Evolutionary conservation across 2,888 invertebrate genomes (phyloP).

Genomic region (Apamea crenata): DNA sequence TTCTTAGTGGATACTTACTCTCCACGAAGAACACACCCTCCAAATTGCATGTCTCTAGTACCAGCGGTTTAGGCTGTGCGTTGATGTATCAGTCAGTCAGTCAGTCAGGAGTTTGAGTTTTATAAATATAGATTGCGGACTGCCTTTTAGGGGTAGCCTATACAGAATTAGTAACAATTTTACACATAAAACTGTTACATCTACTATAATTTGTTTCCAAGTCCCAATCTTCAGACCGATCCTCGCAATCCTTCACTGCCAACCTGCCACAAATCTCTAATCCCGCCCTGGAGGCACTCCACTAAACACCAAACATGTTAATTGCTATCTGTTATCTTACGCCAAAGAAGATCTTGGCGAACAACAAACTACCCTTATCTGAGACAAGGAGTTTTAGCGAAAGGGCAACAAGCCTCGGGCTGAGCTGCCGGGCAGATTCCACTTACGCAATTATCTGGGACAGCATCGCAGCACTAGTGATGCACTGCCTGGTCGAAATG

Average conservation of each 20-base stretch:
- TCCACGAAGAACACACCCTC: too few relatives aligned
- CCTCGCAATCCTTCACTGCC: slow-evolving; percentile 33
- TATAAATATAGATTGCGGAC: too few relatives aligned
- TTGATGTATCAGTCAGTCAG: too few relatives aligned
- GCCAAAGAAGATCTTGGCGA: slow-evolving; percentile 77
- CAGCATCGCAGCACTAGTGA: slow-evolving; percentile 59
- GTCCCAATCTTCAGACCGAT: slow-evolving; percentile 4
- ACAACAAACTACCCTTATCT: slow-evolving; percentile 82
- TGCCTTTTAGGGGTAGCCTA: too few relatives aligned
- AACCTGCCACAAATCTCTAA: slow-evolving; percentile 42
- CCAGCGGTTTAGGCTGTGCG: too few relatives aligned
- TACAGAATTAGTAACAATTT: not conserved
- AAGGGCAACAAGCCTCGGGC: slow-evolving; percentile 66
- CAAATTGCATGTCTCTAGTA: too few relatives aligned
- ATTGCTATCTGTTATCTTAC: slow-evolving; percentile 81
- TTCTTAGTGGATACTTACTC: too few relatives aligned
- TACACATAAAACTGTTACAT: too few relatives aligned
- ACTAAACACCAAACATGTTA: slow-evolving; percentile 73
- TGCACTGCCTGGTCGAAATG: slow-evolving; percentile 12
- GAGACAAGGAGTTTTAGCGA: slow-evolving; percentile 68
- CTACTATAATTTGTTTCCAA: not conserved
- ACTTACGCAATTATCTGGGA: slow-evolving; percentile 79
- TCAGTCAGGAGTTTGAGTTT: too few relatives aligned
- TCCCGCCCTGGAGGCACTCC: slow-evolving; percentile 68
- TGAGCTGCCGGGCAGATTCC: slow-evolving; percentile 69